Percentiles rank a stretch among this genome's conserved stretches.
Conservation (phyloP, 2,888 invertebrate genomes). For the Chorisops tibialis region DNA sequence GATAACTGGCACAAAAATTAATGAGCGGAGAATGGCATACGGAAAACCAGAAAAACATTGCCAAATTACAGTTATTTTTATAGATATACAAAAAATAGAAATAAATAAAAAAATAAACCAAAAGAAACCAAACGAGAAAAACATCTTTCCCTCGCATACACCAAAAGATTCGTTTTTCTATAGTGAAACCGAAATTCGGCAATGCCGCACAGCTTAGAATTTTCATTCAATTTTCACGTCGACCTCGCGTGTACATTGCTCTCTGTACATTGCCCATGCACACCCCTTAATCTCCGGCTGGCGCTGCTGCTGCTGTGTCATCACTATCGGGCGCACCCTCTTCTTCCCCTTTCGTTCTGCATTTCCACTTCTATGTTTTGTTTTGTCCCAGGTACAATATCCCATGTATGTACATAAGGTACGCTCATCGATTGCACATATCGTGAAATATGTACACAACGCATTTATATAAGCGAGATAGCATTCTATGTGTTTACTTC, state of each 20-base stretch:
- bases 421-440: constrained; percentile 4
- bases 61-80: constrained; percentile 1
- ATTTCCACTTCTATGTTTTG: neutral
- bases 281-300: neutral
- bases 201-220: constrained; percentile 2
- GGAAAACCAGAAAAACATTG: neutral
- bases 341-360: neutral
- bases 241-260: constrained; percentile 20
- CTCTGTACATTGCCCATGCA: neutral
- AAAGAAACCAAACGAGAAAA: neutral
- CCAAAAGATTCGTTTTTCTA: neutral
- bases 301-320: constrained; percentile 5
- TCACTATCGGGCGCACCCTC: neutral
- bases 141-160: neutral
- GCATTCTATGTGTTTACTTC: no score
- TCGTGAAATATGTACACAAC: neutral
- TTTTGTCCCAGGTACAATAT: constrained; percentile 5
- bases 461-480: neutral
- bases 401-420: constrained; percentile 1
- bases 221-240: constrained; percentile 13
- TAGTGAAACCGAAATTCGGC: neutral
- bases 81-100: no score
- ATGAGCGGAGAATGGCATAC: neutral
- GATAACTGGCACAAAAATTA: no score
- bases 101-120: no score